phyloP scores from a whole-genome alignment of 2,797 vertebrate genomes.

The Sylvia borin region DNA sequence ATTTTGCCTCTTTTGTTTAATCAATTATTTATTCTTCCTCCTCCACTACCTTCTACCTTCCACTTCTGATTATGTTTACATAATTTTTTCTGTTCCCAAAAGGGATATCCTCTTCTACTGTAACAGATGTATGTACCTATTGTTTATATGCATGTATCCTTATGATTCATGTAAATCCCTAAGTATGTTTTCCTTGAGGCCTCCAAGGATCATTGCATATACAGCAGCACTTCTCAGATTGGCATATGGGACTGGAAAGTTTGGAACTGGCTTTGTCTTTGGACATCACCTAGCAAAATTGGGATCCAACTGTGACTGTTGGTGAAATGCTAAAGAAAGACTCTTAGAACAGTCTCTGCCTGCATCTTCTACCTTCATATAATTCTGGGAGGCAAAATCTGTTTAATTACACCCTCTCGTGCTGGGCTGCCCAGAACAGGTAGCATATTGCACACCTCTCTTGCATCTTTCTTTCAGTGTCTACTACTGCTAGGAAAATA shows the following conservation, averaged over 20 bases:
- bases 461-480: slow-evolving; percentile 29
- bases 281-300: not conserved
- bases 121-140: not conserved
- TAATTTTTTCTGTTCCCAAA: not conserved
- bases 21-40: not conserved
- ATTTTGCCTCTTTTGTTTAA: not conserved
- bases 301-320: not conserved
- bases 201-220: not conserved
- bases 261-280: not conserved
- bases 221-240: not conserved
- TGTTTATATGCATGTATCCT: not conserved
- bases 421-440: slow-evolving; percentile 34
- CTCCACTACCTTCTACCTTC: not conserved
- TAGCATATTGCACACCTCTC: slow-evolving; percentile 40
- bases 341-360: not conserved
- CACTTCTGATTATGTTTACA: not conserved
- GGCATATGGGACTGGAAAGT: not conserved
- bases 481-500: slow-evolving; percentile 47
- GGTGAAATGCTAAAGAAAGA: not conserved
- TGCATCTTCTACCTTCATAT: not conserved
- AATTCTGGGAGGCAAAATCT: slow-evolving; percentile 21
- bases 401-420: slow-evolving; percentile 28
- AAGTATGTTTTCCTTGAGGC: not conserved
- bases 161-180: not conserved
- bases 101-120: not conserved